Evolutionary conservation across 2,888 invertebrate genomes (phyloP).

Genomic region (Odontocolon sp.): DNA sequence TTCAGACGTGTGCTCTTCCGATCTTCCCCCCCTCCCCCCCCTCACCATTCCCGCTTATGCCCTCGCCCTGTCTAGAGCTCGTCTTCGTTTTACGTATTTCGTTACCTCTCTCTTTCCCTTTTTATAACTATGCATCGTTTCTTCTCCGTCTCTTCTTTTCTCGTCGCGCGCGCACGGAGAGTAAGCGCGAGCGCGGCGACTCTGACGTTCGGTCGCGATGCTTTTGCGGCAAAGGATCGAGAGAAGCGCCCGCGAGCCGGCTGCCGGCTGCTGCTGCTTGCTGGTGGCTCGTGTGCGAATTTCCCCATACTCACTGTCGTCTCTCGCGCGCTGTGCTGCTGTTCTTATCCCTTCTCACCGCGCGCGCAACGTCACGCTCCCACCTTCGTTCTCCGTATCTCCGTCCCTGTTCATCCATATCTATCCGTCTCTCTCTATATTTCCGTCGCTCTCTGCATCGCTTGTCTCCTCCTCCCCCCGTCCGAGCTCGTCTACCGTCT

Average conservation of each 20-base stretch:
- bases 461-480: conserved; percentile 16
- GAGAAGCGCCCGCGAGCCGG: conserved; percentile 57
- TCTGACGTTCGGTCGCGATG: conserved; percentile 64
- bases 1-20: too few species aligned
- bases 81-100: conserved; percentile 45
- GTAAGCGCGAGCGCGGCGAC: too few species aligned
- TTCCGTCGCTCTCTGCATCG: conserved; percentile 35
- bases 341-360: conserved; percentile 57
- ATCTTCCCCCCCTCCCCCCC: background rate
- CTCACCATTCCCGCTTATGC: conserved; percentile 4
- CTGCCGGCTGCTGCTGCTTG: conserved; percentile 50
- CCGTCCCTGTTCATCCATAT: conserved; percentile 21
- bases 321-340: conserved; percentile 52
- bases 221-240: conserved; percentile 71
- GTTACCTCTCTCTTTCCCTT: conserved; percentile 47
- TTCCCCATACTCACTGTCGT: conserved; percentile 54
- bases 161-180: conserved; percentile 59
- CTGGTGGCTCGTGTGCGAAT: conserved; percentile 71
- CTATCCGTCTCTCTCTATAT: conserved; percentile 35
- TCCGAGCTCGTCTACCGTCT: conserved; percentile 45
- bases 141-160: conserved; percentile 59
- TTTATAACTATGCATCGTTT: too few species aligned
- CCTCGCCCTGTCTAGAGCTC: conserved; percentile 46
- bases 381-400: conserved; percentile 43
- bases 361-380: conserved; percentile 61